Base-by-base conservation (phyloP, 2,797 vertebrate genomes). In the Myiotriccus ornatus region DNA sequence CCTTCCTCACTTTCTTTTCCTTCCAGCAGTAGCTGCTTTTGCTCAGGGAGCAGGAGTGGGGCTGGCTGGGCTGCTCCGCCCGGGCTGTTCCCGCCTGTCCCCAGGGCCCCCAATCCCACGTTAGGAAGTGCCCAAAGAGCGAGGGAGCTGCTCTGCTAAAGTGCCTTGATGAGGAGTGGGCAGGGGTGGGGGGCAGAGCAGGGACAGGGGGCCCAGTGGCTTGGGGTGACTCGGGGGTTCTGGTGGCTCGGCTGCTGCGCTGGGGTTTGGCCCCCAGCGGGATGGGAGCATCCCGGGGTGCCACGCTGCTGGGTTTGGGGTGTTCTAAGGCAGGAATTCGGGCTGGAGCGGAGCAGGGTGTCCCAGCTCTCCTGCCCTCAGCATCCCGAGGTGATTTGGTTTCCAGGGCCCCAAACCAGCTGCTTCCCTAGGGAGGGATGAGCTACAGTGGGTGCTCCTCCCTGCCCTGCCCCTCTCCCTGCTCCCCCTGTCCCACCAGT, bases 81-180 rank as follows among this genome's bases (percentile, higher is more conserved):
- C 2, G 21, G 55, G 49, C 75, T 64, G 75, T 84, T 91, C 82
- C 77, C 5, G 2, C 68, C 73, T 69, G 91, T 78, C 60, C 76
- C 91, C 49, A 52, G 53, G 21, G 59, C 78, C 84, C 78, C 22
- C 0, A 68, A 27, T 73, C 87, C 90, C 16, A 0, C 32, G 0
- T 88, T 85, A 67, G 92, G 92, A 95, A 95, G 81, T 92, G 92
- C 96, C 96, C 96, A 76, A 79, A 90, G 91, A 96, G 96, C 64
- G 70, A 95, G 95, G 73, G 95, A 82, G 95, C 96, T 96, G 95
- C 95, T 96, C 95, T 95, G 96, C 90, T 84, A 75, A 96, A 96
- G 96, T 96, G 96, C 96, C 96, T 96, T 96, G 96, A 92, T 2
- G 77, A 74, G 95, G 92, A 92, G 90, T 2, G 55, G 94, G 92